Conservation (phyloP, 2,888 invertebrate species). For the Ectemnius lituratus region DNA sequence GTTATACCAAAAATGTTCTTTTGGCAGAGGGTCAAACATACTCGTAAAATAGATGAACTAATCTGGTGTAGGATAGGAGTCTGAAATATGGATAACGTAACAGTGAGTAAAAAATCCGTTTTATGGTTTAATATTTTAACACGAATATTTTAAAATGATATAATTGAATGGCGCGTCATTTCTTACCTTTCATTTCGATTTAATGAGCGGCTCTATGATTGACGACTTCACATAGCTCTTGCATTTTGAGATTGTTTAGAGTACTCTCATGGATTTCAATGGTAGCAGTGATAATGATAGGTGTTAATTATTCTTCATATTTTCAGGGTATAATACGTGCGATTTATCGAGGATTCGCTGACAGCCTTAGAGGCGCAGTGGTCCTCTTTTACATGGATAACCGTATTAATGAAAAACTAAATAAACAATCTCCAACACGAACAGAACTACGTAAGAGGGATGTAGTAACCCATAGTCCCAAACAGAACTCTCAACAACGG, state of each 20-base stretch:
- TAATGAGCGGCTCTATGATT: neutral
- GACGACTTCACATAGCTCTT: neutral
- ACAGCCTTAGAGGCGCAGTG: conserved; percentile 88
- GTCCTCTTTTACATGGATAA: conserved; percentile 89
- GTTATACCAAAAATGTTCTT: conserved; percentile 49
- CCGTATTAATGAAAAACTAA: conserved; percentile 84
- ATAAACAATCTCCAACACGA: conserved; percentile 80
- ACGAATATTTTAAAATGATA: conserved; percentile 22
- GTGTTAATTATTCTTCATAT: conserved; percentile 32
- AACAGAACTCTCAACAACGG: conserved; percentile 78
- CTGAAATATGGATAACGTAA: conserved; percentile 56
- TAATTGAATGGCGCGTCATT: conserved; percentile 3
- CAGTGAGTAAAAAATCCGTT: conserved; percentile 48
- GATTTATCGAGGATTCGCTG: conserved; percentile 85
- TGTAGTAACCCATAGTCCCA: conserved; percentile 77
- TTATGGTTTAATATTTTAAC: neutral
- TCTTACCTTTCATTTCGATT: neutral
- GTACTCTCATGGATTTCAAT: neutral
- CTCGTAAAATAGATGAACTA: conserved; percentile 43
- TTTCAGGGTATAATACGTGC: conserved; percentile 84
- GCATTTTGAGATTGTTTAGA: neutral
- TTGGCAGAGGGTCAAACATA: conserved; percentile 36
- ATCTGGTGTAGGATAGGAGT: conserved; percentile 18
- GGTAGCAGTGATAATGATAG: neutral
- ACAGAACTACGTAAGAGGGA: conserved; percentile 78